A percentile compares a stretch with the other conserved stretches of the same genome.
phyloP scores from a whole-genome alignment of 2,113 vertebrate species.

The Xyliphius kryptos region DNA sequence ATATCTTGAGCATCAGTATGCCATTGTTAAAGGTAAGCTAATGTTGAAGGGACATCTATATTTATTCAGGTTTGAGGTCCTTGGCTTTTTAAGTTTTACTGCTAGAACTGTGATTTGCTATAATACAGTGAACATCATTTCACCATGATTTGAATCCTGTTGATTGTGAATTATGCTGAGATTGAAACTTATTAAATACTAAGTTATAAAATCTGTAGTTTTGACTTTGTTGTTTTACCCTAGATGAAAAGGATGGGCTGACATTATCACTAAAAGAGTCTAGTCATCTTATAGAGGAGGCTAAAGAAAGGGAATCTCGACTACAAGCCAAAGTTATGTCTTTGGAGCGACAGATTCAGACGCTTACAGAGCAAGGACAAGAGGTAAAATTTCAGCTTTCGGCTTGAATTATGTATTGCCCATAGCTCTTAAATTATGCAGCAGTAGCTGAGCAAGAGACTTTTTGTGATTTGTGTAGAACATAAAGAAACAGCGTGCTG shows the following conservation, averaged over 20 bases:
- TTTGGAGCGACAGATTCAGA: conserved; percentile 76
- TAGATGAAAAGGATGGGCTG: conserved; percentile 88
- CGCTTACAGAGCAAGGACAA: conserved; percentile 71
- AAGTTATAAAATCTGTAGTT: too few species aligned
- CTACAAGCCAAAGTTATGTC: conserved; percentile 77
- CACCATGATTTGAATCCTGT: too few species aligned
- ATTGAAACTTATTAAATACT: too few species aligned
- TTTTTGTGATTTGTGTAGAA: conserved; percentile 67
- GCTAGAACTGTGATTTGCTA: too few species aligned
- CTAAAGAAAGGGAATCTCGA: conserved; percentile 74
- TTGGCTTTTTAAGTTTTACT: too few species aligned
- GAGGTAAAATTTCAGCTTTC: conserved; percentile 27
- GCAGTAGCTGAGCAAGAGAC: too few species aligned
- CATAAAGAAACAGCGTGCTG: conserved; percentile 72
- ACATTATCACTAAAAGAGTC: conserved; percentile 78
- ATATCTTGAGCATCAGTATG: conserved; percentile 86
- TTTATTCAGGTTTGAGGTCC: too few species aligned
- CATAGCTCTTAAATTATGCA: neutral
- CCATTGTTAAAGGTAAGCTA: conserved; percentile 83
- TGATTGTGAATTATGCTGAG: too few species aligned
- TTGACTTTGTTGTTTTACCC: conserved; percentile 7
- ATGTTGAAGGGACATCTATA: too few species aligned
- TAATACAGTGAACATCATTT: too few species aligned
- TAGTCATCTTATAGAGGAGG: conserved; percentile 71
- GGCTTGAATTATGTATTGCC: neutral